Evolutionary conservation across 2,113 vertebrate genomes (phyloP).

Genomic region (Heterochromis multidens): DNA sequence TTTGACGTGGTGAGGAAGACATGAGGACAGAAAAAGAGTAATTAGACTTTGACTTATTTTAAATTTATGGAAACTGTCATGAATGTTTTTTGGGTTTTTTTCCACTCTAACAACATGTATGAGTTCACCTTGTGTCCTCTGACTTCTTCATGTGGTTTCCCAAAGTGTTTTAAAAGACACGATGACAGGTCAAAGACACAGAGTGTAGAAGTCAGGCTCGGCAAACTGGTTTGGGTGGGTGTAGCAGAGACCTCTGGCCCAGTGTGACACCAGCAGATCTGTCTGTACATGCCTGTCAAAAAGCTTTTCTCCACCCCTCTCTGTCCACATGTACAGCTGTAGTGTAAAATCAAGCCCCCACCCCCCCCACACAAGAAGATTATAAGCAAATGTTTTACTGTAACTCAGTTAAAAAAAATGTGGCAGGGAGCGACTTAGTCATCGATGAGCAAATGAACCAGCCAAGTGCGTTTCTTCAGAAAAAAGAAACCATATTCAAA

Average conservation of each 20-base stretch:
- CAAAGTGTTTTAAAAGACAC: not conserved
- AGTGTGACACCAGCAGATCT: conserved; percentile 12
- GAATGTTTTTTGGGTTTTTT: not conserved
- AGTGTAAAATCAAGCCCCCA: not conserved
- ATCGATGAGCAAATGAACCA: conserved; percentile 3
- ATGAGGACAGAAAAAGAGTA: not conserved
- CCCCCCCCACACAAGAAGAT: not conserved
- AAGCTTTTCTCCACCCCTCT: not conserved
- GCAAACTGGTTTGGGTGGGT: conserved; percentile 45
- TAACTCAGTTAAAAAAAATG: not conserved
- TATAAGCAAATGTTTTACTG: conserved; percentile 18
- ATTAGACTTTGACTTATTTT: conserved; percentile 8
- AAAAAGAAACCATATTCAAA: conserved; percentile 26
- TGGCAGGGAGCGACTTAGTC: conserved; percentile 12
- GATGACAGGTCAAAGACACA: conserved; percentile 8
- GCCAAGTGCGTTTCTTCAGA: not conserved
- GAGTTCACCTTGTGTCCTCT: not conserved
- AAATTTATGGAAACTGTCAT: conserved; percentile 35
- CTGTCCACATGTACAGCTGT: not conserved
- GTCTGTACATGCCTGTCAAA: conserved; percentile 17
- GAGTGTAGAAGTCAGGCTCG: not conserved
- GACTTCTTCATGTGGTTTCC: conserved; percentile 8
- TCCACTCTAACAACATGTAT: not conserved
- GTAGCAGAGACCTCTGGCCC: conserved; percentile 23
- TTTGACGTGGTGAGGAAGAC: conserved; percentile 16